Conservation (phyloP, 2,113 vertebrate genomes). For the Catagonus wagneri region DNA sequence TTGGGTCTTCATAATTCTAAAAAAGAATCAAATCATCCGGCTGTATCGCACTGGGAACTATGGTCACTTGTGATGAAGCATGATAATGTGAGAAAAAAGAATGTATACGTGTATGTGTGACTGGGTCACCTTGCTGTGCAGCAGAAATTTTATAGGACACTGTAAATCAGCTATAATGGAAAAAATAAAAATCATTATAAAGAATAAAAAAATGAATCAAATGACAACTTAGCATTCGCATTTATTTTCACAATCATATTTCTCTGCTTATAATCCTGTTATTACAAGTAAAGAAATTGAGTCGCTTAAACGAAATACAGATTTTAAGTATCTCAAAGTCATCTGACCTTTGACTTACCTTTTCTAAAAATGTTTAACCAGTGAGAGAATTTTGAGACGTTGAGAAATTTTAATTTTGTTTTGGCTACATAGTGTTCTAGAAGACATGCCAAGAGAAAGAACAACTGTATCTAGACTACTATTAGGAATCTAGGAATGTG, state of each 20-base stretch:
- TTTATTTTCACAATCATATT: background rate
- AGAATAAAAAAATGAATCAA: too few species aligned
- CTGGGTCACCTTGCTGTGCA: too few species aligned
- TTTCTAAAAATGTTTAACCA: constrained; percentile 8
- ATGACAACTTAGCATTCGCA: constrained; percentile 6
- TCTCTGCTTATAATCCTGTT: constrained; percentile 23
- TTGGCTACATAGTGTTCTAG: background rate
- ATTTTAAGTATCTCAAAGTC: constrained; percentile 29
- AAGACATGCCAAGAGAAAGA: background rate
- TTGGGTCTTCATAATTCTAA: constrained; percentile 32
- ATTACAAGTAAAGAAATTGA: constrained; percentile 24
- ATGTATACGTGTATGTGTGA: too few species aligned
- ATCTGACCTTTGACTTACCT: constrained; percentile 29
- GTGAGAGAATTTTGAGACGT: background rate
- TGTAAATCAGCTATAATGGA: too few species aligned
- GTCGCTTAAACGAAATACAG: background rate
- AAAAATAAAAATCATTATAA: too few species aligned
- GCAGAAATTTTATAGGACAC: too few species aligned
- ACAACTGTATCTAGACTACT: background rate
- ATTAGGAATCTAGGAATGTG: background rate
- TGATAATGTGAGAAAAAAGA: too few species aligned
- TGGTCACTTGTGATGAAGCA: too few species aligned
- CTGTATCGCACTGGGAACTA: too few species aligned
- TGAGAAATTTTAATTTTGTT: constrained; percentile 36
- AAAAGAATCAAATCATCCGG: constrained; percentile 60